phyloP scores from a whole-genome alignment of 2,888 invertebrate species.

The Magallana nippona region DNA sequence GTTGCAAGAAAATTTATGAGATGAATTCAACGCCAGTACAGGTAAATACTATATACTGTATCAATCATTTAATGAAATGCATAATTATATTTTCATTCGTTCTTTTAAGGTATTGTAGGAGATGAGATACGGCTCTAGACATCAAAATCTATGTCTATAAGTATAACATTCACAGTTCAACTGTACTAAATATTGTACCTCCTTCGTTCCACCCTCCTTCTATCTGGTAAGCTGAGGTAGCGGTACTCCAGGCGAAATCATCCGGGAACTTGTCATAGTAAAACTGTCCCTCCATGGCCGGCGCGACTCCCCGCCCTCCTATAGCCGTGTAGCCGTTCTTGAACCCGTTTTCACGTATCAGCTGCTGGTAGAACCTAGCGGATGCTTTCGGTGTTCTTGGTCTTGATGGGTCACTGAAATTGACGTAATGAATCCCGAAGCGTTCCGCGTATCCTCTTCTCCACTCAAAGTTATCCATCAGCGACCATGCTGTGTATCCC shows the following conservation, averaged over 20 bases:
- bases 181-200: slow-evolving; percentile 50
- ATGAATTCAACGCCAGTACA: no score
- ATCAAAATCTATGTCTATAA: no score
- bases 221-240: slow-evolving; percentile 83
- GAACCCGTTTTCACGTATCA: slow-evolving; percentile 59
- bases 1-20: neutral
- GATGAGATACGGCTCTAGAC: neutral
- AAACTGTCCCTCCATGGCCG: slow-evolving; percentile 57
- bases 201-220: slow-evolving; percentile 83
- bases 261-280: slow-evolving; percentile 67
- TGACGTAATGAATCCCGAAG: slow-evolving; percentile 87
- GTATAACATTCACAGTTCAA: neutral
- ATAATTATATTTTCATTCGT: neutral
- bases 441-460: slow-evolving; percentile 86
- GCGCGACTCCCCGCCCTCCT: slow-evolving; percentile 66
- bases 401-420: slow-evolving; percentile 85
- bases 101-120: no score
- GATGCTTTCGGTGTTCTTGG: slow-evolving; percentile 86
- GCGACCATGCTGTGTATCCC: slow-evolving; percentile 89
- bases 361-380: slow-evolving; percentile 68
- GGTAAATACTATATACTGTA: neutral
- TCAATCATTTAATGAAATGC: neutral
- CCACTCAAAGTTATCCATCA: slow-evolving; percentile 93
- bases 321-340: slow-evolving; percentile 58
- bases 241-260: slow-evolving; percentile 74